Conservation (phyloP, 2,888 invertebrate genomes). For the Caradrina kadenii region DNA sequence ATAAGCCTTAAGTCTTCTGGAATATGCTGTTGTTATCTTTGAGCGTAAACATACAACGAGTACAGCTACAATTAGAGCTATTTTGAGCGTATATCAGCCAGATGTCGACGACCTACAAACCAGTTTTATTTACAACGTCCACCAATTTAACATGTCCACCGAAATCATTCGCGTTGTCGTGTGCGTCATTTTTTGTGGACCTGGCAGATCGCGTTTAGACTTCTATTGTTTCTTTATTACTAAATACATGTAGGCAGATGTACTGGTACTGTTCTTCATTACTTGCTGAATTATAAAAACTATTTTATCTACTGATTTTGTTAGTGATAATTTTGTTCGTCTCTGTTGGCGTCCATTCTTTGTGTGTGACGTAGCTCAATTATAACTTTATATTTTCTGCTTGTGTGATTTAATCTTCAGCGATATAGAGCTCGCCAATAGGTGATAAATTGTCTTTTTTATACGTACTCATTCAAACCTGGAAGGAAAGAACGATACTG, state of each 20-base stretch:
- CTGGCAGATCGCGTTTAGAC: slow-evolving; percentile 1
- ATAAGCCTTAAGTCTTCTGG: too few relatives aligned
- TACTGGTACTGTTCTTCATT: neutral
- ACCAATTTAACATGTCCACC: slow-evolving; percentile 27
- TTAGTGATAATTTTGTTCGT: neutral
- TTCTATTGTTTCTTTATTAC: neutral
- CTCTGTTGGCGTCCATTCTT: neutral
- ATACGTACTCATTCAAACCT: neutral
- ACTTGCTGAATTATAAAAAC: neutral
- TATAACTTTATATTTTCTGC: too few relatives aligned
- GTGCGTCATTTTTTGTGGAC: slow-evolving; percentile 36
- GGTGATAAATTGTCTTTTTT: neutral
- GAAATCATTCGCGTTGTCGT: slow-evolving; percentile 19
- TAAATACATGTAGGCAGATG: neutral
- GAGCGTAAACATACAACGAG: neutral
- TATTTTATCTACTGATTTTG: neutral
- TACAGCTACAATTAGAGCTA: slow-evolving; percentile 17
- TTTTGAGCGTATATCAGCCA: slow-evolving; percentile 10
- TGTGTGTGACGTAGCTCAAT: neutral
- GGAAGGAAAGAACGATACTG: neutral
- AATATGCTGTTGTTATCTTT: slow-evolving; percentile 8
- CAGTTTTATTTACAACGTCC: slow-evolving; percentile 38
- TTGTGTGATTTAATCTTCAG: neutral
- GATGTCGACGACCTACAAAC: slow-evolving; percentile 49
- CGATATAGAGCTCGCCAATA: neutral